Base-by-base conservation (phyloP, 2,797 vertebrate species). In the Chaenodraco wilsoni region DNA sequence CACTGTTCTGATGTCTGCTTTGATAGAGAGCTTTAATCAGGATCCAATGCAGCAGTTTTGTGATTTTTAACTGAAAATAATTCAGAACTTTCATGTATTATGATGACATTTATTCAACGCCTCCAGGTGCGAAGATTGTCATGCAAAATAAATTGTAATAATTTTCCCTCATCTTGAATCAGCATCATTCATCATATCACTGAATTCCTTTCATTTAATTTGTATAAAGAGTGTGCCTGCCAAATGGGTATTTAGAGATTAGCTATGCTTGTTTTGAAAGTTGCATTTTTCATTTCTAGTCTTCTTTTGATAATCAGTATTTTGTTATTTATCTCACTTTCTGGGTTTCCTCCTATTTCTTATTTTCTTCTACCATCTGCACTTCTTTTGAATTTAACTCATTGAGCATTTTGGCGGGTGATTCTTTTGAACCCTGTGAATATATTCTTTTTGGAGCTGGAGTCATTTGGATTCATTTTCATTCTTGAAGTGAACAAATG, bases 301-400 rank as follows among this genome's bases (percentile, higher is more conserved):
- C 41, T 4, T 62, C 27, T 27, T 15, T 51, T 64, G 41, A 57
- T 33, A 3, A n/a, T 27, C n/a, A 37, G 41, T 9, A 31, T 51
- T 60, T 13, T 65, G 2, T 48, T 56, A 43, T 51, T 73, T n/a
- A 66, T 72, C 21, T 52, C 40, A 43, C 8, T 11, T 6, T 61
- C 16, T 21, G 7, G 3, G 0, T 56, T 61, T 79, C 55, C 57
- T 43, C 45, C 7, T 4, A n/a, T 0, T 66, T 37, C 17, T 62
- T 23, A 14, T 21, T 45, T 77, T 85, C 45, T 68, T 17, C 48
- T 15, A 2, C 65, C 74, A 78, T 55, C 81, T 83, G 75, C 63
- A 71, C 49, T 41, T 78, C 60, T 76, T 16, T 62, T 59, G 56
- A 8, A 13, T 69, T 52, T 12, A 51, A n/a, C 45, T 66, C 37